phyloP scores from a whole-genome alignment of 2,888 invertebrate genomes.

The Shargacucullia verbasci region DNA sequence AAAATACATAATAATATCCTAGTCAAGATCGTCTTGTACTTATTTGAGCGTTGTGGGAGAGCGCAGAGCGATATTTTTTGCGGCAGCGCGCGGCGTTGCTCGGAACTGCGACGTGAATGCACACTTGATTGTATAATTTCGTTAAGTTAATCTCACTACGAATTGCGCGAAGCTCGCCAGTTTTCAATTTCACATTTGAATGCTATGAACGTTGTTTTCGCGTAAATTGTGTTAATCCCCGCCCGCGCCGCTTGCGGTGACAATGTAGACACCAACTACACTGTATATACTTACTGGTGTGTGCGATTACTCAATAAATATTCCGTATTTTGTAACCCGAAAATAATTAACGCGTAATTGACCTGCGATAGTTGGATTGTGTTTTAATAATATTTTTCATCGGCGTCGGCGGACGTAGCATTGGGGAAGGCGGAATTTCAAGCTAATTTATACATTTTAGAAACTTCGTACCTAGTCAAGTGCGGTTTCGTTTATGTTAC shows the following conservation, averaged over 20 bases:
- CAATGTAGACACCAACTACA: slow-evolving; percentile 43
- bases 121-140: slow-evolving; percentile 79
- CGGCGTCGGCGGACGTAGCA: slow-evolving; percentile 10
- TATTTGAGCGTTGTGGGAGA: slow-evolving; percentile 54
- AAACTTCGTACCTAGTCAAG: too few species aligned
- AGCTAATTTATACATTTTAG: too few species aligned
- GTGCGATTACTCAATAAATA: slow-evolving; percentile 63
- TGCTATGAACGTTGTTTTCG: slow-evolving; percentile 72
- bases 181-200: slow-evolving; percentile 77
- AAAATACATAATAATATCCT: slow-evolving; percentile 55
- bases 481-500: too few species aligned
- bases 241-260: slow-evolving; percentile 51
- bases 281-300: slow-evolving; percentile 13
- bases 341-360: slow-evolving; percentile 68
- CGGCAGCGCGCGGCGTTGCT: slow-evolving; percentile 41
- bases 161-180: slow-evolving; percentile 70
- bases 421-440: slow-evolving; percentile 17
- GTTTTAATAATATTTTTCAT: slow-evolving; percentile 20
- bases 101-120: slow-evolving; percentile 64
- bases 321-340: slow-evolving; percentile 64
- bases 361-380: slow-evolving; percentile 63
- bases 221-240: slow-evolving; percentile 67
- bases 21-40: slow-evolving; percentile 52
- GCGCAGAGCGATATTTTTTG: slow-evolving; percentile 60
- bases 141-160: slow-evolving; percentile 76